phyloP scores from a whole-genome alignment of 2,113 vertebrate species.

The Callipepla californica region DNA sequence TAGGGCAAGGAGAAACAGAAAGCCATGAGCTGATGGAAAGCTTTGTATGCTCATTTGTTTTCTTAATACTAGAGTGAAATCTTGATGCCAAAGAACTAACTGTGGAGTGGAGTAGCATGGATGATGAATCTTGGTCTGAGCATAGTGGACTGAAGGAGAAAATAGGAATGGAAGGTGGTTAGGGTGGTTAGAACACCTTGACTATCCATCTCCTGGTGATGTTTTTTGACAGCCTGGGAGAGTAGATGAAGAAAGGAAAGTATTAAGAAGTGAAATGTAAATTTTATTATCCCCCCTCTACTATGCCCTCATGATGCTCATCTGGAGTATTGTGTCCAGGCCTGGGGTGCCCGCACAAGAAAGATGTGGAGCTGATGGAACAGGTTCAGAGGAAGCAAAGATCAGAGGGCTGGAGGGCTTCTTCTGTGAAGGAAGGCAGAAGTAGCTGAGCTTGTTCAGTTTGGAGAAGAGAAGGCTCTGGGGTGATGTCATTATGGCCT shows the following conservation, averaged over 20 bases:
- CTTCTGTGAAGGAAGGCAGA: not conserved
- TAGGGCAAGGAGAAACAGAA: not conserved
- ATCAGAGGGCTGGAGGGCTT: not conserved
- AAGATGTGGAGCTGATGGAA: not conserved
- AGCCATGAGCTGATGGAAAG: not conserved
- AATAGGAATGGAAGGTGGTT: not conserved
- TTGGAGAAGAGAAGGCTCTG: not conserved
- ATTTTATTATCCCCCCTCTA: not conserved
- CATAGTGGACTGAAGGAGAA: not conserved
- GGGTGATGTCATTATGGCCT: not conserved
- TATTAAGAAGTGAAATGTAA: not conserved
- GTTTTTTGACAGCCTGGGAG: not conserved
- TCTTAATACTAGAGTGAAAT: not conserved
- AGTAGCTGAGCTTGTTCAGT: not conserved
- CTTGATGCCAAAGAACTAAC: not conserved
- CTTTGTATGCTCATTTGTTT: not conserved
- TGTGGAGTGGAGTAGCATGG: not conserved
- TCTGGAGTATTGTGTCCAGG: not conserved
- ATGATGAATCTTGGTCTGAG: fast-evolving
- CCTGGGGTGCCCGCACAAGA: not conserved
- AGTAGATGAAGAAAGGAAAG: not conserved
- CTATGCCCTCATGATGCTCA: not conserved
- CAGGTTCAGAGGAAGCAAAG: not conserved
- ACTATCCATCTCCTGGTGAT: not conserved
- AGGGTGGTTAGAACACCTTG: not conserved